Evolutionary conservation across 1,140 invertebrate species (phyloP).

Genomic region (Caenorhabditis latens): DNA sequence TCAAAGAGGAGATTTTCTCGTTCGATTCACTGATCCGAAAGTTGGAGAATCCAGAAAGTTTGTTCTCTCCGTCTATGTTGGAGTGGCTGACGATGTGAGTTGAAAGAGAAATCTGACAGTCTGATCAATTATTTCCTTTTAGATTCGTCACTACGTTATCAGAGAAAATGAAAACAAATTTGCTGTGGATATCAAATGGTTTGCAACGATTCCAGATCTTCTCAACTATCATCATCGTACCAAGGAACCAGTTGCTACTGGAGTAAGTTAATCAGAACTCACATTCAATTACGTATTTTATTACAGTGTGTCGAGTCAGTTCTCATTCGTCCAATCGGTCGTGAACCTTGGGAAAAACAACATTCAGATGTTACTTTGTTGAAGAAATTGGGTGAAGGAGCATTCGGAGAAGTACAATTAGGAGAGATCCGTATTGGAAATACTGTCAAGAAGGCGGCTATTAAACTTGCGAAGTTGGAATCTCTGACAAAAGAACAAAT

Average conservation of each 20-base stretch:
- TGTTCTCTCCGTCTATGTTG: conserved; percentile 58
- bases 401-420: conserved; percentile 53
- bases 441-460: conserved; percentile 37
- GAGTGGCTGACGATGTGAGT: conserved; percentile 46
- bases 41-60: conserved; percentile 49
- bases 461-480: conserved; percentile 62
- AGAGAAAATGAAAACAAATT: conserved; percentile 30
- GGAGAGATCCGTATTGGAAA: conserved; percentile 38
- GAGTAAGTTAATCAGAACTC: not conserved
- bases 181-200: conserved; percentile 13
- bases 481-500: conserved; percentile 64
- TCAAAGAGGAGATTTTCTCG: conserved; percentile 61
- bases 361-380: conserved; percentile 39
- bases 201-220: conserved; percentile 38
- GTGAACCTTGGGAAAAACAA: conserved; percentile 42
- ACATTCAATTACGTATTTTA: not conserved
- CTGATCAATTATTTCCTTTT: not conserved
- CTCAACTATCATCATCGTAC: conserved; percentile 50
- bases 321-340: not conserved
- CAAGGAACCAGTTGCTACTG: conserved; percentile 28
- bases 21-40: conserved; percentile 61
- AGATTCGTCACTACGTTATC: conserved; percentile 64
- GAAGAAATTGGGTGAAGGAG: conserved; percentile 57
- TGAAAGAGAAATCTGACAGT: not conserved
- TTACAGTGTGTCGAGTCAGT: conserved; percentile 27